A percentile compares a stretch with the other conserved stretches of the same genome.
Conservation (phyloP, 2,113 vertebrate genomes). For the Leptobrachium leishanense region DNA sequence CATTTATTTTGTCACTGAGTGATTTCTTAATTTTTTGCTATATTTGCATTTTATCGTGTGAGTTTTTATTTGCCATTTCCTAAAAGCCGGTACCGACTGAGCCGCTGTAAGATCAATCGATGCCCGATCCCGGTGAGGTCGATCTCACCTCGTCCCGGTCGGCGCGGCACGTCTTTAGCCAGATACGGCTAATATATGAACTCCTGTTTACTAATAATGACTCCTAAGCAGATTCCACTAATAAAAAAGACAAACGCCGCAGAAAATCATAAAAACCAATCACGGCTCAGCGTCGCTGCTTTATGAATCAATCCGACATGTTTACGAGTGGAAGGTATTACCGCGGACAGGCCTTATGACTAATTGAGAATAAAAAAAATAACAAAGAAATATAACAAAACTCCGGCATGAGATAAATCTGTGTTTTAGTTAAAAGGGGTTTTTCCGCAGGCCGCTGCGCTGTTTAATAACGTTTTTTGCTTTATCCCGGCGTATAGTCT, state of each 20-base stretch:
- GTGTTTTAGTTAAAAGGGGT: neutral
- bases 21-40: no score
- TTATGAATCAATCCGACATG: slow-evolving; percentile 7
- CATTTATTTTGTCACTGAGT: no score
- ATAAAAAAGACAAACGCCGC: slow-evolving; percentile 2
- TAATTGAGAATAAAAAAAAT: slow-evolving; percentile 8
- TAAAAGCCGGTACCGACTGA: no score
- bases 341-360: neutral
- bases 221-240: neutral
- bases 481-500: neutral
- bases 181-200: no score
- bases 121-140: no score
- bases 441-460: neutral
- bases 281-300: neutral
- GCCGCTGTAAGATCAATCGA: no score
- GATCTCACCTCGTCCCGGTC: no score
- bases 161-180: no score
- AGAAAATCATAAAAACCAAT: neutral
- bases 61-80: no score
- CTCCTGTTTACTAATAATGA: neutral
- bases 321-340: slow-evolving; percentile 2
- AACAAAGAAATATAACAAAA: slow-evolving; percentile 2
- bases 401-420: neutral
- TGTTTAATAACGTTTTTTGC: neutral
- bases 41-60: no score